phyloP scores from a whole-genome alignment of 2,113 vertebrate genomes.

The Phrynosoma platyrhinos region DNA sequence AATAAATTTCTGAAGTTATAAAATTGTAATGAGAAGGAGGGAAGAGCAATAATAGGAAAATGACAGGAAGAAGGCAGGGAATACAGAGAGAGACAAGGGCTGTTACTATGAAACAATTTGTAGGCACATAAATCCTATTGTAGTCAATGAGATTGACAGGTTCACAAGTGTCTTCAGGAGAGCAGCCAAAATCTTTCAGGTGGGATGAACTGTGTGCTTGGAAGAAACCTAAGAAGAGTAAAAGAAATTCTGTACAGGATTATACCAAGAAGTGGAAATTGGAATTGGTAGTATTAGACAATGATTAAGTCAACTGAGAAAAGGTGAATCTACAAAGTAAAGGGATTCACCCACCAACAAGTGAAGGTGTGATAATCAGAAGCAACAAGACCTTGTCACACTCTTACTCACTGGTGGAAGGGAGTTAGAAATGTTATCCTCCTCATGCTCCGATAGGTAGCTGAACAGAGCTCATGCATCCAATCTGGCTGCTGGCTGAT shows the following conservation, averaged over 20 bases:
- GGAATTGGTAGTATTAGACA: neutral
- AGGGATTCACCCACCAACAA: neutral
- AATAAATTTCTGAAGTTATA: neutral
- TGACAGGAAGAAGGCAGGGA: neutral
- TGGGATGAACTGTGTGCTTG: neutral
- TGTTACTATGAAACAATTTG: conserved; percentile 14
- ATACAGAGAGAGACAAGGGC: neutral
- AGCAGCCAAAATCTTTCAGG: conserved; percentile 18
- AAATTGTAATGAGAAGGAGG: neutral
- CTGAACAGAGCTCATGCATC: too few species aligned
- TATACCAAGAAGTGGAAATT: neutral
- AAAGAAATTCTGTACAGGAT: neutral
- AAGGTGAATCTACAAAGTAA: neutral
- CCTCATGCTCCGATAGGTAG: too few species aligned
- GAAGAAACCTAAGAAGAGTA: neutral
- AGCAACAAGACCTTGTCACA: too few species aligned
- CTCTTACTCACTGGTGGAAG: too few species aligned
- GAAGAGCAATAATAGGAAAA: neutral
- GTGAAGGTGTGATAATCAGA: neutral
- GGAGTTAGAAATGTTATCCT: too few species aligned
- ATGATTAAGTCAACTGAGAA: neutral
- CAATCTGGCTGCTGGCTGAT: too few species aligned
- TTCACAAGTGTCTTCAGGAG: conserved; percentile 28
- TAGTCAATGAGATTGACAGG: neutral
- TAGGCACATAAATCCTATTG: conserved; percentile 9